These are phyloP conservation scores for Graphium colonna DNA, from an alignment of 2,888 invertebrate genomes.

Conservation along the genomic window DNA sequence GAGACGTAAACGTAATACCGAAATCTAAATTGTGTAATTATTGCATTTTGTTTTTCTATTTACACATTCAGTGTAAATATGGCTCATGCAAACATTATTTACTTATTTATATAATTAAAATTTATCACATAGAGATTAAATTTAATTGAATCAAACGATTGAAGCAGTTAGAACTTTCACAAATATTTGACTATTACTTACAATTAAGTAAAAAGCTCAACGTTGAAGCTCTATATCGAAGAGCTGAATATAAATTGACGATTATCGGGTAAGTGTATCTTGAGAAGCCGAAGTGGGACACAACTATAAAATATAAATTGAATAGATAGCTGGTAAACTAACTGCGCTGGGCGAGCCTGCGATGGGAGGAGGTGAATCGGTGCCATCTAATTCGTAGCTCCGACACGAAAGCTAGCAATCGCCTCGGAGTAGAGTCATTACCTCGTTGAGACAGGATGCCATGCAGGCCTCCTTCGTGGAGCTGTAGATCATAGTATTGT, in stretches of 20 bases:
- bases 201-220: conserved; percentile 19
- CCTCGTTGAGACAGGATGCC: conserved; percentile 95
- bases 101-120: no score
- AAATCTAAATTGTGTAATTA: no score
- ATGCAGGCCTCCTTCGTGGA: conserved; percentile 96
- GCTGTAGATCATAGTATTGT: conserved; percentile 95
- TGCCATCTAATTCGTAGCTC: conserved; percentile 35
- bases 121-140: no score
- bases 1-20: no score
- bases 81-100: no score
- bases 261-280: conserved; percentile 53
- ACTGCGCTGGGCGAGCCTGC: conserved; percentile 41
- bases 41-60: no score
- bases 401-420: conserved; percentile 36
- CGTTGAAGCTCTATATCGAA: conserved; percentile 22
- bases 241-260: conserved; percentile 37
- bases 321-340: conserved; percentile 62
- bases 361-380: conserved; percentile 37
- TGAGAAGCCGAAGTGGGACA: conserved; percentile 52
- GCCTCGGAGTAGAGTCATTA: conserved; percentile 44
- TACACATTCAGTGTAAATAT: no score
- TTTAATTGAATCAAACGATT: no score
- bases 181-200: conserved; percentile 17
- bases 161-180: conserved; percentile 1
- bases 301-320: conserved; percentile 68